Evolutionary conservation across 2,888 invertebrate genomes (phyloP).

Genomic region (Molanna angustata): DNA sequence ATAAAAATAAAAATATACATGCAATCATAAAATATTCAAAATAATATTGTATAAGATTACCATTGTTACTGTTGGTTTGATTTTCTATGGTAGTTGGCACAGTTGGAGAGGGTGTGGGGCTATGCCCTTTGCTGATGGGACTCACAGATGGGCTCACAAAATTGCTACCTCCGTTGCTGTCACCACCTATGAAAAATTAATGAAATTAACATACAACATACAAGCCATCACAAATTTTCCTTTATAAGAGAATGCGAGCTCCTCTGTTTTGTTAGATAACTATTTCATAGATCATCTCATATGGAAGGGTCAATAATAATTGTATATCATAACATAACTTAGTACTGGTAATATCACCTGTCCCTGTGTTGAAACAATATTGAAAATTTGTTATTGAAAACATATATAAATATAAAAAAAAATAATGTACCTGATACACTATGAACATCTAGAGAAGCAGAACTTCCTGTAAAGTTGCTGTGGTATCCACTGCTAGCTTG

Average conservation of each 20-base stretch:
- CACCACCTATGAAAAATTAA: conserved; percentile 38
- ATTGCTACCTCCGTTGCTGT: conserved; percentile 42
- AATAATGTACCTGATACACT: conserved; percentile 47
- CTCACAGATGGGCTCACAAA: conserved; percentile 52
- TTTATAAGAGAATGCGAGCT: background rate
- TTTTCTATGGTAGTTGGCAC: conserved; percentile 10
- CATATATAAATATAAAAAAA: too few species aligned
- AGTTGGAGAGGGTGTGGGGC: conserved; percentile 28
- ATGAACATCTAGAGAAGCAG: conserved; percentile 51
- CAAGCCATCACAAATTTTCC: background rate
- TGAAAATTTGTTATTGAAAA: too few species aligned
- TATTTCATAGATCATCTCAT: too few species aligned
- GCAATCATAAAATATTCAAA: too few species aligned
- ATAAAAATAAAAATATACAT: too few species aligned
- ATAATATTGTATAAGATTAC: too few species aligned
- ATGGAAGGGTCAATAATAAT: too few species aligned
- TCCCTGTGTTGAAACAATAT: too few species aligned
- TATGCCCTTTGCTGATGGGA: conserved; percentile 48
- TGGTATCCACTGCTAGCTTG: conserved; percentile 54
- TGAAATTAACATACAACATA: background rate
- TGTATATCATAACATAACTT: too few species aligned
- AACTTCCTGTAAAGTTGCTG: conserved; percentile 56
- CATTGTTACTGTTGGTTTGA: conserved; percentile 6
- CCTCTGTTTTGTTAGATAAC: background rate
- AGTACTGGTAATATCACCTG: too few species aligned